phyloP scores from a whole-genome alignment of 1,140 invertebrate genomes.

The Neoseiulus cucumeris region DNA sequence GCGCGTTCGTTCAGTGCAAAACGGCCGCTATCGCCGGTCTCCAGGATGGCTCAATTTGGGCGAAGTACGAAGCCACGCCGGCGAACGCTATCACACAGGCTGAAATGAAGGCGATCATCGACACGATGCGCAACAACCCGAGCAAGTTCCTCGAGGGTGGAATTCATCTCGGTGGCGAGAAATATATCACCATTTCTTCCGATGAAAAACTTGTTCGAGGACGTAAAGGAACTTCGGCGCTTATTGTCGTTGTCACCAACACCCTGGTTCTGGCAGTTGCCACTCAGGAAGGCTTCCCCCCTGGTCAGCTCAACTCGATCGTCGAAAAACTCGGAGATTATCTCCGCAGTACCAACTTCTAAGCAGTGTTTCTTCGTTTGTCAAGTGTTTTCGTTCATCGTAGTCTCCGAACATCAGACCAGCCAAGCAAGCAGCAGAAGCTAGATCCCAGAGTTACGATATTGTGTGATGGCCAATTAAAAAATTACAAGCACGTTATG shows the following conservation, averaged over 20 bases:
- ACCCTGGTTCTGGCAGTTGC: conserved; percentile 25
- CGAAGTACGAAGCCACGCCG: conserved; percentile 46
- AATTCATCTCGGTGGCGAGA: conserved; percentile 23
- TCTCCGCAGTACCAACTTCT: conserved; percentile 22
- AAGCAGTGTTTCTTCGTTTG: conserved; percentile 11
- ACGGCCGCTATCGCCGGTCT: conserved; percentile 61
- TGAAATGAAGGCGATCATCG: conserved; percentile 23
- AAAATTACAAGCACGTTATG: too few relatives aligned
- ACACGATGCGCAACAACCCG: conserved; percentile 22
- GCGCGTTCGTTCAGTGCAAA: conserved; percentile 42
- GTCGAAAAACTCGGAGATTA: conserved; percentile 25
- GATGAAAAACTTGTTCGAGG: conserved; percentile 22
- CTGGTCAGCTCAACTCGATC: conserved; percentile 22
- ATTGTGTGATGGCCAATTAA: too few relatives aligned
- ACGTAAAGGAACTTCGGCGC: conserved; percentile 22
- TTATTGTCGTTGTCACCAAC: conserved; percentile 23
- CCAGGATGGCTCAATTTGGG: conserved; percentile 82
- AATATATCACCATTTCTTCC: conserved; percentile 22
- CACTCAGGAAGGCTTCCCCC: conserved; percentile 23
- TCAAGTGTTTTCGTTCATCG: too few relatives aligned
- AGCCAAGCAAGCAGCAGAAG: too few relatives aligned
- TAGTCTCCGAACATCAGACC: too few relatives aligned
- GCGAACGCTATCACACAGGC: conserved; percentile 19
- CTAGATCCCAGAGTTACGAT: too few relatives aligned
- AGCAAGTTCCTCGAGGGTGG: conserved; percentile 21